phyloP scores from a whole-genome alignment of 2,797 vertebrate genomes.

The Myotis planiceps region DNA sequence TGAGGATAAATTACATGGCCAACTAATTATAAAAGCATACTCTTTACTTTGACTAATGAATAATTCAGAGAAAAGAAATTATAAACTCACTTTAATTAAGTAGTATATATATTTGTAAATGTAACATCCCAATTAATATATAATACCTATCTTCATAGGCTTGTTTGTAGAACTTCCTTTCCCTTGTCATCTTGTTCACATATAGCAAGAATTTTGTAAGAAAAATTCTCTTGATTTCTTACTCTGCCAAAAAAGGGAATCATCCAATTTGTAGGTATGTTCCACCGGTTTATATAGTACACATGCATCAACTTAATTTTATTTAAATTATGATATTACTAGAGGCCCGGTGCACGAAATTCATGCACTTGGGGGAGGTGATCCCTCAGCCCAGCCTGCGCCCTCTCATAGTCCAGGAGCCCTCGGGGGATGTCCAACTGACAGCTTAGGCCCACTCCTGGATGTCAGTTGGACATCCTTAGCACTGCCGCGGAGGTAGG shows the following conservation, averaged over 20 bases:
- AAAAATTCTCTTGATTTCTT: neutral
- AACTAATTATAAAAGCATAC: constrained; percentile 20
- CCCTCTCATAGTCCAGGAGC: too few species aligned
- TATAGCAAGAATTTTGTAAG: neutral
- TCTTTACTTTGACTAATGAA: neutral
- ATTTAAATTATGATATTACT: neutral
- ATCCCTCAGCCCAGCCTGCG: too few species aligned
- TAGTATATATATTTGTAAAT: neutral
- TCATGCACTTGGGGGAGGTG: too few species aligned
- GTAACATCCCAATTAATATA: neutral
- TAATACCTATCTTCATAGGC: neutral
- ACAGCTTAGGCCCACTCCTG: too few species aligned
- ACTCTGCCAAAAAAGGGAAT: neutral
- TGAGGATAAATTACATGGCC: neutral
- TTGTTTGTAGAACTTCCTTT: neutral
- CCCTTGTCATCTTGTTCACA: neutral
- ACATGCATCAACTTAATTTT: neutral
- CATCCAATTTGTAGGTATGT: neutral
- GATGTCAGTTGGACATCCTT: too few species aligned
- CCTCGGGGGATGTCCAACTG: too few species aligned
- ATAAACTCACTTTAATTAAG: neutral
- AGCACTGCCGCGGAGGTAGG: too few species aligned
- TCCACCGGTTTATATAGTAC: neutral
- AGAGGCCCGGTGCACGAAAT: too few species aligned
- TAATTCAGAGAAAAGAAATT: neutral